These are phyloP conservation scores for Steinernema feltiae DNA, from an alignment of 1,140 invertebrate genomes.

Conservation along the genomic window DNA sequence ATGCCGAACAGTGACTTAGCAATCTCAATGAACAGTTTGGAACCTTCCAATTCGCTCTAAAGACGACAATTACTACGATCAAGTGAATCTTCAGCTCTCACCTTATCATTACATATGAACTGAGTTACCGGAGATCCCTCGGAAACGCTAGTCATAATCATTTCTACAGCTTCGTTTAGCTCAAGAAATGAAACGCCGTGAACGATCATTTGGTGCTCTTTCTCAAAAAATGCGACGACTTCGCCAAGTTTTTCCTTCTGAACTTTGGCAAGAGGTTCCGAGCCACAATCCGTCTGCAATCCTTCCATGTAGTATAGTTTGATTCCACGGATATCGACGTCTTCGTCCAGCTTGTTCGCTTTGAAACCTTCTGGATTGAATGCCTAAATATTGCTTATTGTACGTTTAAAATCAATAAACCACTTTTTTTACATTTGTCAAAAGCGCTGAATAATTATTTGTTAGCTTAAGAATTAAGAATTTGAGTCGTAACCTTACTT, in stretches of 20 bases:
- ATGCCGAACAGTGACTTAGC: too few relatives aligned
- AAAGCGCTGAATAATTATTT: neutral
- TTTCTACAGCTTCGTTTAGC: neutral
- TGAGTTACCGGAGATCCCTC: too few relatives aligned
- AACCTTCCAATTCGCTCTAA: too few relatives aligned
- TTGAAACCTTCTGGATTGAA: neutral
- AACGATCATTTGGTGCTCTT: neutral
- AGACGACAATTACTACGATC: too few relatives aligned
- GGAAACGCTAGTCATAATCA: neutral
- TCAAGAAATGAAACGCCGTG: neutral
- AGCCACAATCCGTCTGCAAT: neutral
- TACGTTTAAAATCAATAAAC: neutral
- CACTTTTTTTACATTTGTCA: too few relatives aligned
- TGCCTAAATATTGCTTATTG: neutral
- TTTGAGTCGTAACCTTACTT: constrained; percentile 14
- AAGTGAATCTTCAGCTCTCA: too few relatives aligned
- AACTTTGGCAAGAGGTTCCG: neutral
- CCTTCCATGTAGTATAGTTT: constrained; percentile 26
- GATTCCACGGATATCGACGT: constrained; percentile 7
- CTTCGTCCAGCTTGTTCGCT: constrained; percentile 16
- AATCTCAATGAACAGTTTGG: too few relatives aligned
- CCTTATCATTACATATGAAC: too few relatives aligned
- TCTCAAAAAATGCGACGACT: neutral
- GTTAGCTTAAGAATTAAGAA: neutral
- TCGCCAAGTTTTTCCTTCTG: neutral